These are phyloP conservation scores for zebrafish (Danio rerio) DNA, from an alignment of 2,113 vertebrate genomes.

Conservation along the genomic window DNA sequence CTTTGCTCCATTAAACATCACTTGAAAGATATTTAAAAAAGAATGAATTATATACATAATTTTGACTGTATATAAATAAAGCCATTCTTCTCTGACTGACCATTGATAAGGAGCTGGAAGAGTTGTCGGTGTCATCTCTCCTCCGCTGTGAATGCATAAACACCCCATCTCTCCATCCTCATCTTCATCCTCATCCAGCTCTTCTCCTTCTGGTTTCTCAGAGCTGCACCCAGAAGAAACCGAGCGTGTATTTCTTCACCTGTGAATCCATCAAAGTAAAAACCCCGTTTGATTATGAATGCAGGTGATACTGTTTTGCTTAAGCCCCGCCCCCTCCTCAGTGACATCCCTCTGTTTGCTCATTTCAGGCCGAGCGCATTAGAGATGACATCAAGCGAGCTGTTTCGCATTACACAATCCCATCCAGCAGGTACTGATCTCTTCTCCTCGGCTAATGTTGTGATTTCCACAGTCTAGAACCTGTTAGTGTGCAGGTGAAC, in stretches of 20 bases:
- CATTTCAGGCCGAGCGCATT: constrained; percentile 78
- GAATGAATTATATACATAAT: no score
- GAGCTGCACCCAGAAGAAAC: constrained; percentile 72
- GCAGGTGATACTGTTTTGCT: background rate
- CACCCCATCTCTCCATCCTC: constrained; percentile 59
- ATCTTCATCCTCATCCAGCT: constrained; percentile 55
- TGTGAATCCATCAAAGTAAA: constrained; percentile 80
- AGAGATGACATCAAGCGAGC: constrained; percentile 75
- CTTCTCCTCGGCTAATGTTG: background rate
- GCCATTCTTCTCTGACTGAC: background rate
- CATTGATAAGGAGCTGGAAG: constrained; percentile 83
- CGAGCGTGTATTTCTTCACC: constrained; percentile 85
- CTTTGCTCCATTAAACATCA: no score
- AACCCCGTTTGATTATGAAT: background rate
- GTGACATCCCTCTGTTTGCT: constrained; percentile 13
- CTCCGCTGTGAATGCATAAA: constrained; percentile 78
- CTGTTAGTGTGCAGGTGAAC: constrained; percentile 44
- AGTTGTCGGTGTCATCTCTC: constrained; percentile 73
- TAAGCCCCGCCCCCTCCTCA: background rate
- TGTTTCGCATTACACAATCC: constrained; percentile 71
- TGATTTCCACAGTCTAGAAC: constrained; percentile 18
- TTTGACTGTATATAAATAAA: no score
- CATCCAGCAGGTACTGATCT: constrained; percentile 57
- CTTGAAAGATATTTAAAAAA: no score
- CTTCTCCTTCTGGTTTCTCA: constrained; percentile 83